phyloP scores from a whole-genome alignment of 2,113 vertebrate species.

The Sarotherodon lohbergeri region DNA sequence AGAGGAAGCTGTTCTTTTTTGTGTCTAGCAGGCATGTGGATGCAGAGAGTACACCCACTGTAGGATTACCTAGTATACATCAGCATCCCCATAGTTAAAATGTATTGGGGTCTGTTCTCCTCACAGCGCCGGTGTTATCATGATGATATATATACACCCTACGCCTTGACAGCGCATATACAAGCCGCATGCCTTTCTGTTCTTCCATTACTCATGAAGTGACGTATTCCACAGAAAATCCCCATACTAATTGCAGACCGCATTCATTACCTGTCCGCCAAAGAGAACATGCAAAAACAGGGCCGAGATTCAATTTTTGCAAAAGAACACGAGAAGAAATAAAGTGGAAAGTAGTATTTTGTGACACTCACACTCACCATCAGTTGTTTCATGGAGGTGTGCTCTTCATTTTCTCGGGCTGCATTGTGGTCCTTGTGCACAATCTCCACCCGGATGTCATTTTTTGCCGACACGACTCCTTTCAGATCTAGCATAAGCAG shows the following conservation, averaged over 20 bases:
- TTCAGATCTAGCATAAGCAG: constrained; percentile 83
- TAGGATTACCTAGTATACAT: constrained; percentile 34
- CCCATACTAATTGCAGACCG: constrained; percentile 1
- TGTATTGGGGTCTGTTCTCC: constrained; percentile 11
- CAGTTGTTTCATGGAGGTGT: constrained; percentile 92
- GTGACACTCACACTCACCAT: constrained; percentile 85
- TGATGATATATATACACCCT: constrained; percentile 51
- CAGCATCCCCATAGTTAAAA: constrained; percentile 43
- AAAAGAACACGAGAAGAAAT: neutral
- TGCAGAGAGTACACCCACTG: constrained; percentile 38
- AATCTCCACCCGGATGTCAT: constrained; percentile 97
- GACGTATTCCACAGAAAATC: neutral
- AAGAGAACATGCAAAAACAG: neutral
- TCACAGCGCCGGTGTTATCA: neutral
- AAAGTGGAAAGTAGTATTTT: constrained; percentile 19
- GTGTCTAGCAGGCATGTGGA: constrained; percentile 30
- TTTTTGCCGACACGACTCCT: constrained; percentile 94
- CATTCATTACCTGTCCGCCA: constrained; percentile 34
- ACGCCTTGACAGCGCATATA: neutral
- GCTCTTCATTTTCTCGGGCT: constrained; percentile 85
- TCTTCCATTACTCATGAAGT: constrained; percentile 36
- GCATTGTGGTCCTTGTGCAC: constrained; percentile 95
- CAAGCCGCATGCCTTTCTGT: neutral
- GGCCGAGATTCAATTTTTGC: neutral
- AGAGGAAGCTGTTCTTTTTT: constrained; percentile 30